Base-by-base conservation (phyloP, 2,888 invertebrate genomes). In the Nycteola revayana region DNA sequence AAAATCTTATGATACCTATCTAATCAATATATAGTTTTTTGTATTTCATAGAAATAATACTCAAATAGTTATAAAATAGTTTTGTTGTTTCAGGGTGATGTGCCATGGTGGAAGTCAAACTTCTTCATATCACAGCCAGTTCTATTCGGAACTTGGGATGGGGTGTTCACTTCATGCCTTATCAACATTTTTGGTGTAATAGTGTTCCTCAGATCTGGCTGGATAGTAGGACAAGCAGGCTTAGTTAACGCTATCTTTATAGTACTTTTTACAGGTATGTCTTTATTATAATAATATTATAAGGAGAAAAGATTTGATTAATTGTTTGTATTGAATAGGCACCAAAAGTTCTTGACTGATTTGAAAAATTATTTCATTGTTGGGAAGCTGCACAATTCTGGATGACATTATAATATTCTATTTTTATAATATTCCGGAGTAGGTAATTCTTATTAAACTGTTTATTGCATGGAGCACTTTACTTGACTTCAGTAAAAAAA, bases 101-200 rank as follows among this genome's bases (percentile, higher is more conserved):
- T 93, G 51, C 96, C 96, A 30, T 98, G 98, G 98, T 98, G 97
- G 97, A 96, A 97, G 82, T 94, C 97, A 17, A 97, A 98, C 73
- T 98, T 98, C 82, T 97, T 98, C 74, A 94, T 98, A 80, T 96
- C 97, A 18, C 96, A 98, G 78, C 98, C 97, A 20, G 95, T 98
- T 32, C 88, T 98, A 31, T 98, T 99, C 89, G 98, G 98, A 7
- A 97, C 98, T 1, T 98, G 97, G 96, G 98, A 98, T 84, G 98
- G 98, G 48, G 98, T 99, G 4, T 99, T 98, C 75, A 98, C 98
- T 34, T 97, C 98, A 31, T 98, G 98, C 74, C 93, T 99, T 64
- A 97, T 98, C 69, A 98, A 98, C 82, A 96, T 98, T 38, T 97
- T 99, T 88, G 98, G 98, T 66, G 98, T 98, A 0, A 98, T 98